phyloP scores from a whole-genome alignment of 2,113 vertebrate species.

The Poicephalus meyeri region DNA sequence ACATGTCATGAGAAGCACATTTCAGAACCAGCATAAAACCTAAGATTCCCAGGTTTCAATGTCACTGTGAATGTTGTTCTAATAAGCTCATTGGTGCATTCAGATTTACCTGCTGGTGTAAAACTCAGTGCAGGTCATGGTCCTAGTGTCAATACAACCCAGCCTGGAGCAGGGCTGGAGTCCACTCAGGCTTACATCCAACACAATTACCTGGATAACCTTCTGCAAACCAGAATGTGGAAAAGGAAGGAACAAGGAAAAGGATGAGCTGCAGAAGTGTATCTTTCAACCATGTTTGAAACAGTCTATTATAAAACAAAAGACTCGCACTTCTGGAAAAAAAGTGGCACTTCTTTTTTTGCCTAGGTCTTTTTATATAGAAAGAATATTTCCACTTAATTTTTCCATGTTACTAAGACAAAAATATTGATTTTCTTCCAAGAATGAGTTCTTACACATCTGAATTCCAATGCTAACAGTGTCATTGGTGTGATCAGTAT shows the following conservation, averaged over 20 bases:
- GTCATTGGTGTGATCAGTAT: neutral
- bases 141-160: neutral
- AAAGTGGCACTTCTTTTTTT: neutral
- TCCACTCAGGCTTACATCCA: neutral
- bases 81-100: neutral
- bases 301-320: neutral
- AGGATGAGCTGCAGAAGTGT: neutral
- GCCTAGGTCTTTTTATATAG: neutral
- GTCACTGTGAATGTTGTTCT: neutral
- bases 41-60: neutral
- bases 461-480: neutral
- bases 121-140: neutral
- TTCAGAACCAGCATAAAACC: neutral
- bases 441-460: neutral
- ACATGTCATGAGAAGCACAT: neutral
- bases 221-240: neutral
- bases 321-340: neutral
- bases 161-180: neutral
- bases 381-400: neutral
- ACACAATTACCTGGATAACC: neutral
- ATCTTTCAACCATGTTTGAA: neutral
- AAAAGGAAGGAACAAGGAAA: neutral
- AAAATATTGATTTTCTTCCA: neutral
- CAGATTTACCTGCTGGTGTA: neutral
- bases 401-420: neutral